Base-by-base conservation (phyloP, 2,113 vertebrate genomes). In the Siniperca chuatsi region DNA sequence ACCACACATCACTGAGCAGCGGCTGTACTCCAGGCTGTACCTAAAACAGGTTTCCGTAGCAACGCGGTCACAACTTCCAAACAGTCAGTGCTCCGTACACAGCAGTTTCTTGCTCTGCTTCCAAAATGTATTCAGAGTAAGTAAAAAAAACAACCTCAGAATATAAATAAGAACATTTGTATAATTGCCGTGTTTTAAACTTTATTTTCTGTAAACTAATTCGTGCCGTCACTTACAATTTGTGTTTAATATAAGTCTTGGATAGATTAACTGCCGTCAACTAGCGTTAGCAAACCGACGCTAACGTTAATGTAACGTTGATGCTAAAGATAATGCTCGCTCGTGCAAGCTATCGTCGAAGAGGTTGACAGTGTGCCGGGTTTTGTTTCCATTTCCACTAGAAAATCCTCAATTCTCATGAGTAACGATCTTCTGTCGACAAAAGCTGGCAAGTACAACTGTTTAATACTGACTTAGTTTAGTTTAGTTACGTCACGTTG, bases 401-500 rank as follows among this genome's bases (percentile, higher is more conserved):
- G 95, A 88, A 78, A 86, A 29, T 3, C 79, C 1, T 25, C 81
- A 48, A 40, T 21, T 75, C 11, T 77, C 57, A 65, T 15, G 79
- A 86, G 23, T 67, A 42, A 71, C 46, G 89, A 91, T 4, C 76
- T 70, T 37, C 81, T 79, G 25, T 25, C 83, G 8, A 57, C 83
- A 50, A 78, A 86, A 80, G 8, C 78, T 85, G 95, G 95, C 69
- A 91, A 95, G 94, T 94, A 84, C 18, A 81, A 33, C 5, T n/a
- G 44, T 71, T 61, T 3, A 21, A 37, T 18, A 64, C 13, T 23
- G 11, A 74, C n/a, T 40, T 69, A 55, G 46, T 44, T 23, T 18
- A 7, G 16, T 13, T 50, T 10, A 9, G 35, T 67, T 46, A 3
- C 3, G 10, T 54, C 25, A 6, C 4, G 44, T 13, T 58, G 35